Evolutionary conservation across 2,888 invertebrate genomes (phyloP), one percentile per base, ranked within the genome.

Genomic region (Harmothoe impar): DNA sequence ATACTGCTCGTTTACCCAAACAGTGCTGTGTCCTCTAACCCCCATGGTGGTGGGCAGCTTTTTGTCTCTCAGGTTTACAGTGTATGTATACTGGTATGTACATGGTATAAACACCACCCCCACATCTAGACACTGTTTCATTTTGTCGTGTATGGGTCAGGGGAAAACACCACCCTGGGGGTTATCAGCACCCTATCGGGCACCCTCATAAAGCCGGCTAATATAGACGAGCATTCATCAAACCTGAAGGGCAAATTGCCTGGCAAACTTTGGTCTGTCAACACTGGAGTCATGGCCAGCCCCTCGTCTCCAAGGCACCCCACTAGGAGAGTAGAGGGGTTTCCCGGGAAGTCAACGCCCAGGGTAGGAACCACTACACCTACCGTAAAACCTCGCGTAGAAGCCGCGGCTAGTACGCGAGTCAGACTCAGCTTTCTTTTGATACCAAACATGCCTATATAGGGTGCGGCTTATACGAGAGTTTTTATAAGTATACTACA

Each of bases 161-260:
- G 72, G 29, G 29, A 72, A 72, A 72, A 72, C 15, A 72, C 62
- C 62, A 62, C 62, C 62, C 72, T 15, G 29, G 72, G 72, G 25
- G 72, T 72, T 72, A 72, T 72, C 72, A 72, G 72, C 72, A 72
- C 51, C 84, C 84, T 84, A 84, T 84, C 84, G 10, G 5, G 25
- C 23, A 35, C 84, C 84, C 84, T 51, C 84, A 35, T 51, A 84
- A 35, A 84, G 84, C 43, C 0, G 29, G 84, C 84, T 29, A 84
- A 84, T 84, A 84, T 84, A 51, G 84, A 23, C 20, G 43, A 20
- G 43, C 43, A 84, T 84, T 43, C 84, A 84, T 84, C 84, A 84
- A 33, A 29, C n/a, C 29, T 15, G 84, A 84, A 84, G 84, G 84
- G 84, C 84, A 84, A 84, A 84, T 84, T 84, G 51, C 84, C 23